These are phyloP conservation scores for Tetramorium alpestre DNA, from an alignment of 1,140 invertebrate genomes.

Conservation along the genomic window DNA sequence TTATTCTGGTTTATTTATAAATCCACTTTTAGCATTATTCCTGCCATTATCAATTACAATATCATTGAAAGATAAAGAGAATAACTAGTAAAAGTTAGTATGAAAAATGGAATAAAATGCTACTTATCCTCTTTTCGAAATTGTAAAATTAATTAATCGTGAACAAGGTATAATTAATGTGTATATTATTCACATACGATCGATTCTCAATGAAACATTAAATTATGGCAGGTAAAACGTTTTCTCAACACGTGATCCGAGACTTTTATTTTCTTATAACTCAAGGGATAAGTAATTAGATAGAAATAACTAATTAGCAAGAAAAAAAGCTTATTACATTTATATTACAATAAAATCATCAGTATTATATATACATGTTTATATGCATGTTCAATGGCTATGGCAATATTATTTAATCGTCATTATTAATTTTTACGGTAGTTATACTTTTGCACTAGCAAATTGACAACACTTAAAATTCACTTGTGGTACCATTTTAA, in stretches of 20 bases:
- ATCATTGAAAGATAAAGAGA: background rate
- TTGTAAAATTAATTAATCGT: constrained; percentile 16
- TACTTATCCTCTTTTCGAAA: background rate
- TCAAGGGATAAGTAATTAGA: background rate
- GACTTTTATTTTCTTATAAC: background rate
- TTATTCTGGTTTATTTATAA: no score
- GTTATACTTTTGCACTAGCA: background rate
- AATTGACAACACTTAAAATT: background rate
- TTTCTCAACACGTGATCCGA: background rate
- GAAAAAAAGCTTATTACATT: background rate
- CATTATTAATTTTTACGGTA: background rate
- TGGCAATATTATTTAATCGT: background rate
- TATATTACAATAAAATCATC: background rate
- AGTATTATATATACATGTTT: background rate
- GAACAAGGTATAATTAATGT: background rate
- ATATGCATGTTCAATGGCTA: background rate
- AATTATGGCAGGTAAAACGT: background rate
- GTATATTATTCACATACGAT: background rate
- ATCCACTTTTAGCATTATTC: background rate
- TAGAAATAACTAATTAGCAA: background rate
- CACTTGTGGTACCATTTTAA: background rate
- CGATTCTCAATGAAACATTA: background rate
- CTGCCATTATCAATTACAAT: constrained; percentile 1
- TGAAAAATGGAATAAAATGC: background rate
- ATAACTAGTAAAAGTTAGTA: background rate